Evolutionary conservation across 2,888 invertebrate genomes (phyloP).

Genomic region (Seira sanloemensis): DNA sequence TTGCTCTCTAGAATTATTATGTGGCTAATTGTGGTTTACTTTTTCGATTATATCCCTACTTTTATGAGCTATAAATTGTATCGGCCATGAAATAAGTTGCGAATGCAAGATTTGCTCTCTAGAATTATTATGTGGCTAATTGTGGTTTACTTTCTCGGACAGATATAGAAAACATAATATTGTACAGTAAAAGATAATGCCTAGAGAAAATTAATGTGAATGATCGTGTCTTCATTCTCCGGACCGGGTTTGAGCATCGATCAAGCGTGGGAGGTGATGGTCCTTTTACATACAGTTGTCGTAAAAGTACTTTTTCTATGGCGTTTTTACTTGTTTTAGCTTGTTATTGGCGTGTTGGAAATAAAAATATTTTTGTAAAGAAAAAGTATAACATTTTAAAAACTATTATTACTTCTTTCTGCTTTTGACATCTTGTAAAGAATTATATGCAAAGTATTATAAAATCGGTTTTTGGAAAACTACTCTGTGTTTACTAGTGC

Average conservation of each 20-base stretch:
- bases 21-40: neutral
- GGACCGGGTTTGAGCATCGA: constrained; percentile 7
- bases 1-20: neutral
- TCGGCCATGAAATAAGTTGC: neutral
- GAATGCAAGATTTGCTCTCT: neutral
- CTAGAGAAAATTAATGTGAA: constrained; percentile 4
- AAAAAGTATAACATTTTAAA: no score
- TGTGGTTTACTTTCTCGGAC: neutral
- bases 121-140: neutral
- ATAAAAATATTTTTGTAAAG: no score
- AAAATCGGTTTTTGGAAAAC: no score
- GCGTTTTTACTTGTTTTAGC: neutral
- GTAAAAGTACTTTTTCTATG: neutral
- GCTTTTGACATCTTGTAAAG: no score
- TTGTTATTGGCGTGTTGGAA: neutral
- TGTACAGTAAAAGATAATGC: neutral
- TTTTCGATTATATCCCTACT: no score
- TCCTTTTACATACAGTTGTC: neutral
- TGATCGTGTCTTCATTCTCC: constrained; percentile 16
- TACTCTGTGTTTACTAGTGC: no score
- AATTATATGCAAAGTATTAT: no score
- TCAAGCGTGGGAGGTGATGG: constrained; percentile 14
- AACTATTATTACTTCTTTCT: no score
- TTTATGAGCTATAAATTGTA: neutral
- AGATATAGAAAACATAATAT: neutral